Evolutionary conservation across 2,797 vertebrate genomes (phyloP).

Genomic region (Bradypus variegatus): DNA sequence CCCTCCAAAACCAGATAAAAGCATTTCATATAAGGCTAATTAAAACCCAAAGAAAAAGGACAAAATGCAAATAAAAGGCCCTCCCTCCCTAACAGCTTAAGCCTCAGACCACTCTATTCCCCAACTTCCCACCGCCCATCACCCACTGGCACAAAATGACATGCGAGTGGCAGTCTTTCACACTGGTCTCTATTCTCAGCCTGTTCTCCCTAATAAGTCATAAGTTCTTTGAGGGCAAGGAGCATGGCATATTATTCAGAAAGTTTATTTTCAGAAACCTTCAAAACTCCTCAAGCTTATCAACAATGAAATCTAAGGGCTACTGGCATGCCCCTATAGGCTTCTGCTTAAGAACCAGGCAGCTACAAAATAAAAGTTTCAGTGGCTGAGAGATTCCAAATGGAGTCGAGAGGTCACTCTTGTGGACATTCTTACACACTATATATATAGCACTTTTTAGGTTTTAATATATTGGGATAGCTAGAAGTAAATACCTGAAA

Average conservation of each 20-base stretch:
- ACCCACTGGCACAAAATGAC: no score
- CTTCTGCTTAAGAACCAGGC: background rate
- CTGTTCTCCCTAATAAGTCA: background rate
- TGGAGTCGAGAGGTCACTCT: no score
- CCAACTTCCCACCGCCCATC: no score
- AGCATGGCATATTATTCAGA: rapidly evolving
- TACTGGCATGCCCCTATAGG: rapidly evolving
- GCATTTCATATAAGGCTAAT: background rate
- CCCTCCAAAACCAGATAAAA: background rate
- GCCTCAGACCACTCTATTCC: no score
- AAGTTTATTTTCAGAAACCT: background rate
- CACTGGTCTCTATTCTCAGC: background rate
- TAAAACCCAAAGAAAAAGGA: background rate
- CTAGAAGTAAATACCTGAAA: no score
- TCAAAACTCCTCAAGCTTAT: background rate
- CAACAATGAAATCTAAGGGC: rapidly evolving
- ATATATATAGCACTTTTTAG: no score
- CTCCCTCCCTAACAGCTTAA: no score
- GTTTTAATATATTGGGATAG: no score
- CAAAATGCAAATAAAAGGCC: background rate
- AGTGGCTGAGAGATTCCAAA: no score
- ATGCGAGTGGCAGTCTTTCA: background rate
- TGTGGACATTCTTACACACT: no score
- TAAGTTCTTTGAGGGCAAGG: background rate
- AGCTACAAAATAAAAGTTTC: no score